Evolutionary conservation across 1,140 invertebrate species (phyloP).

Genomic region (Brachionus calyciflorus): DNA sequence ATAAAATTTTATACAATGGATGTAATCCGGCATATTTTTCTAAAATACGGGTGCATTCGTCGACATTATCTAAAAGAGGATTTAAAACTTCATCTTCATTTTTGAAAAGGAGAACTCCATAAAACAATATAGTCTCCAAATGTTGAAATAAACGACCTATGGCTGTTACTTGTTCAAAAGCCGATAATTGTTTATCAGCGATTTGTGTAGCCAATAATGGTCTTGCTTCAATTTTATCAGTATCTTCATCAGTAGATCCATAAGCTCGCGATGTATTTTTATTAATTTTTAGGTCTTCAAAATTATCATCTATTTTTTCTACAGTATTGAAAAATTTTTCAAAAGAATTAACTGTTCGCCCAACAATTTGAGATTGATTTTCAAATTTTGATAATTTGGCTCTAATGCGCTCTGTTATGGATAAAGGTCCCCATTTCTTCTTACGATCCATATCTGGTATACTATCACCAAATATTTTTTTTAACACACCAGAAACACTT

Average conservation of each 20-base stretch:
- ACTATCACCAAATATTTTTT: conserved; percentile 10
- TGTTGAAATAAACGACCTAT: conserved; percentile 42
- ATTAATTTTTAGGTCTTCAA: conserved; percentile 40
- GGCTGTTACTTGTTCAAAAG: conserved; percentile 29
- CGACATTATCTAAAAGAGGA: conserved; percentile 20
- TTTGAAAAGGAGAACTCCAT: conserved; percentile 34
- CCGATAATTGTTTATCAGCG: conserved; percentile 22
- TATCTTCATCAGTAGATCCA: neutral
- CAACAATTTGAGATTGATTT: conserved; percentile 28
- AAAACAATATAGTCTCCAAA: conserved; percentile 20
- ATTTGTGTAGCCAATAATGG: conserved; percentile 32
- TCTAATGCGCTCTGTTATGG: conserved; percentile 7
- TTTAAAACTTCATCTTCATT: conserved; percentile 47
- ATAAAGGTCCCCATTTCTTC: conserved; percentile 38
- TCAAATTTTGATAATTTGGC: conserved; percentile 41
- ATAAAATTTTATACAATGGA: conserved; percentile 44
- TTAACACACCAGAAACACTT: neutral
- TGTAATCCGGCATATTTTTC: conserved; percentile 37
- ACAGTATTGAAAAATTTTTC: conserved; percentile 28
- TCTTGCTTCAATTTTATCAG: neutral
- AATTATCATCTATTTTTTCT: conserved; percentile 44
- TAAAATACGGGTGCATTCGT: conserved; percentile 35
- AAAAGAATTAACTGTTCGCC: conserved; percentile 28
- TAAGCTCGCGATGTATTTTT: neutral
- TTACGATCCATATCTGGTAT: neutral